Conservation (phyloP, 2,113 vertebrate species). For the Noctilio leporinus region DNA sequence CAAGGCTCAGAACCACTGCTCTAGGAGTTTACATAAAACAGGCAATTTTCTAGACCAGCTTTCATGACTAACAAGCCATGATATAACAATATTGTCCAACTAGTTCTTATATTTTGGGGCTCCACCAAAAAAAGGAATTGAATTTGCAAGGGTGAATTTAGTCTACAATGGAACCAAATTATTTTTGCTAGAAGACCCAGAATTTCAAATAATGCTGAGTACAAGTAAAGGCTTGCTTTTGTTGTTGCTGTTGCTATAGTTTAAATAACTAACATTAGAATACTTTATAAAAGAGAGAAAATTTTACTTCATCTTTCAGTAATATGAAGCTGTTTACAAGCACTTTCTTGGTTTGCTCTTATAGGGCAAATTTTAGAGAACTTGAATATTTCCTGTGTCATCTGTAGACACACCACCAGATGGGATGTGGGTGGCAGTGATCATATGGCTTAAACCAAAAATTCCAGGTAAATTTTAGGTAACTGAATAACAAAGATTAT, state of each 20-base stretch:
- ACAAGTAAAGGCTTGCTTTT: not conserved
- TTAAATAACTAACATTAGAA: constrained; percentile 26
- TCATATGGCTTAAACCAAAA: constrained; percentile 47
- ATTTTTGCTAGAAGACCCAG: not conserved
- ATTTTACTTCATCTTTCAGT: not conserved
- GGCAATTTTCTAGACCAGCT: not conserved
- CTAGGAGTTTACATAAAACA: not conserved
- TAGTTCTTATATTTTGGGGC: not conserved
- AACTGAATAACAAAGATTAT: constrained; percentile 31
- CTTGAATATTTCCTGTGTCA: constrained; percentile 40
- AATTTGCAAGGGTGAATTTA: not conserved
- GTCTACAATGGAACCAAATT: not conserved
- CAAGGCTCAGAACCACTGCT: not conserved
- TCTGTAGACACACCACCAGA: constrained; percentile 50
- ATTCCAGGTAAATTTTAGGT: constrained; percentile 35
- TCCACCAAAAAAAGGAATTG: not conserved
- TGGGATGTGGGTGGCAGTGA: constrained; percentile 39
- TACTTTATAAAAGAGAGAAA: constrained; percentile 2
- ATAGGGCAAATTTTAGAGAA: constrained; percentile 18
- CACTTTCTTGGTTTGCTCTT: constrained; percentile 10
- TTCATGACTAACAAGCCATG: not conserved
- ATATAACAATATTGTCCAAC: not conserved
- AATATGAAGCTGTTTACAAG: constrained; percentile 11
- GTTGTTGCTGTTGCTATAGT: not conserved
- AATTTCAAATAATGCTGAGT: not conserved